These are phyloP conservation scores for Ptychochromis oligacanthus DNA, from an alignment of 2,113 vertebrate species.

Conservation along the genomic window DNA sequence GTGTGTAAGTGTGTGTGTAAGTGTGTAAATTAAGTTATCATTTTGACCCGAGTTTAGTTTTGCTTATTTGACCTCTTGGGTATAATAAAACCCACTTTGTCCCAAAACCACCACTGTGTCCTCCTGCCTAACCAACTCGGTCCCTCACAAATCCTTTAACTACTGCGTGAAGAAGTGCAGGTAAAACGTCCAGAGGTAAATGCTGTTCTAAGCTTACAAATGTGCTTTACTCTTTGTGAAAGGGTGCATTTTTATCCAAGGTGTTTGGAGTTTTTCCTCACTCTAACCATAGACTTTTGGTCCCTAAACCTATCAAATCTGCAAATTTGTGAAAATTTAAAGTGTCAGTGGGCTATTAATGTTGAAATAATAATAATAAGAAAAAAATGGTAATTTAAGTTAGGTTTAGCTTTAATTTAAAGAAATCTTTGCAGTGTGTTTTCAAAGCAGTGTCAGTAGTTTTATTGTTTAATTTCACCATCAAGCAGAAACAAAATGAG, in stretches of 20 bases:
- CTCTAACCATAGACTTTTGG: background rate
- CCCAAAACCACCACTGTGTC: no score
- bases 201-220: background rate
- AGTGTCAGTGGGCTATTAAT: background rate
- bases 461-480: background rate
- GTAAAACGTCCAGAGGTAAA: background rate
- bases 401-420: background rate
- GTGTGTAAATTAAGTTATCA: no score
- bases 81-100: no score
- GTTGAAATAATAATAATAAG: no score
- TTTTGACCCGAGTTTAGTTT: no score
- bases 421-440: background rate
- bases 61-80: no score
- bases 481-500: background rate
- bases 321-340: constrained; percentile 1
- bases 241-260: background rate
- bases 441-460: background rate
- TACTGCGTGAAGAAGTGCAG: background rate
- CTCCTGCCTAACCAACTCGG: no score
- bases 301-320: background rate
- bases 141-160: no score
- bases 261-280: background rate
- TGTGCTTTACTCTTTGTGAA: background rate
- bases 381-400: no score
- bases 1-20: no score